Conservation (phyloP, 2,888 invertebrate species). For the Bellardia pandia region DNA sequence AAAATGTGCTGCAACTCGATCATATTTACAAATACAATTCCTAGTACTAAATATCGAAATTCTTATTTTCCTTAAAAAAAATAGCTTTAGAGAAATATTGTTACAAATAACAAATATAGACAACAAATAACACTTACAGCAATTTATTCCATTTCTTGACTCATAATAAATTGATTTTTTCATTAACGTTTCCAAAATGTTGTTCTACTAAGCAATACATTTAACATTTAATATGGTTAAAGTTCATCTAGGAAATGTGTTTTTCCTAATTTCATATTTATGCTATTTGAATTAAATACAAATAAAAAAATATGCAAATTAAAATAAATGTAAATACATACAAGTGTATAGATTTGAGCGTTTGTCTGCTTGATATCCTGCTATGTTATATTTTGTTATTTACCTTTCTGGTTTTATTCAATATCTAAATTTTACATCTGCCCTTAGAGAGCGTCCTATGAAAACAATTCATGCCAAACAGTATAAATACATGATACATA, state of each 20-base stretch:
- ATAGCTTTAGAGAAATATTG: too few relatives aligned
- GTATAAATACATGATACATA: slow-evolving; percentile 37
- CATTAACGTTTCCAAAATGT: neutral
- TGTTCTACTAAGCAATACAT: neutral
- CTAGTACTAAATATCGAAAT: too few relatives aligned
- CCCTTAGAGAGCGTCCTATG: slow-evolving; percentile 11
- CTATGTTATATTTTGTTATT: slow-evolving; percentile 5
- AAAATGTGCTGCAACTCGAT: too few relatives aligned
- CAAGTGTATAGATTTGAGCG: neutral
- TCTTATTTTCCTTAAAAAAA: too few relatives aligned
- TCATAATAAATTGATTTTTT: neutral
- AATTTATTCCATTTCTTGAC: neutral
- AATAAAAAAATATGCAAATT: slow-evolving; percentile 20
- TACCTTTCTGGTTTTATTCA: slow-evolving; percentile 5
- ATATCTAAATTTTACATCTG: slow-evolving; percentile 18
- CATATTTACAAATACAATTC: too few relatives aligned
- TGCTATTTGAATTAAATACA: slow-evolving; percentile 10
- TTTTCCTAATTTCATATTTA: slow-evolving; percentile 15
- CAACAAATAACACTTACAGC: neutral
- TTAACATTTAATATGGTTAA: neutral
- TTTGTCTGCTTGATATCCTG: slow-evolving; percentile 7
- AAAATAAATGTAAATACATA: neutral
- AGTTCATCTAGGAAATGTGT: neutral
- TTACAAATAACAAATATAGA: too few relatives aligned
- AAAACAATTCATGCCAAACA: slow-evolving; percentile 3